These are phyloP conservation scores for Calonectris borealis DNA, from an alignment of 2,113 vertebrate species.

Conservation along the genomic window DNA sequence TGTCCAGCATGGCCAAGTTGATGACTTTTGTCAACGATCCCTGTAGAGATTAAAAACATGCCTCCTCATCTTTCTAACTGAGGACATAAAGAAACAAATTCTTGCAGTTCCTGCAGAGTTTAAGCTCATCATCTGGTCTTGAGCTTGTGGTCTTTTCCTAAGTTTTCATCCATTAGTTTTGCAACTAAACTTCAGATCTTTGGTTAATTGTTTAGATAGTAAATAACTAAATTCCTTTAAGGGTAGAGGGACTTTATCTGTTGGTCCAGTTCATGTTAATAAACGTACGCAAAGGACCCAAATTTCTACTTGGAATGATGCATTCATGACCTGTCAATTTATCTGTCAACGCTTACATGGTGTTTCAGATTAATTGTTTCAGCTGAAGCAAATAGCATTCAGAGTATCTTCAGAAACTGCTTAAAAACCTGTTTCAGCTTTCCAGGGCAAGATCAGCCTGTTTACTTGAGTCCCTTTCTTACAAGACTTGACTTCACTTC, in stretches of 20 bases:
- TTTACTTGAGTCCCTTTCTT: background rate
- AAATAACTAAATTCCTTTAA: background rate
- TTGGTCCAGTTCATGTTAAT: background rate
- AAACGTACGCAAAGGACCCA: background rate
- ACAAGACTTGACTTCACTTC: background rate
- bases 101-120: background rate
- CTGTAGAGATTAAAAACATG: background rate
- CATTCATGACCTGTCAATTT: background rate
- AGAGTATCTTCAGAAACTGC: background rate
- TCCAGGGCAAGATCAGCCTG: background rate
- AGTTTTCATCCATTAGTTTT: background rate
- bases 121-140: background rate
- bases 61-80: background rate
- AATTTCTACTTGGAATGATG: background rate
- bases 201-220: background rate
- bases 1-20: background rate
- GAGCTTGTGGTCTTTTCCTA: background rate
- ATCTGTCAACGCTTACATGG: background rate
- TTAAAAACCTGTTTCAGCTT: background rate
- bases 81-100: background rate
- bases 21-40: background rate
- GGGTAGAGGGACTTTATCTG: background rate
- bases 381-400: background rate
- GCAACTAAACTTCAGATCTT: background rate
- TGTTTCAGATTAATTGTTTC: background rate